Evolutionary conservation across 2,797 vertebrate species (phyloP).

Genomic region (Myotis findleyi): DNA sequence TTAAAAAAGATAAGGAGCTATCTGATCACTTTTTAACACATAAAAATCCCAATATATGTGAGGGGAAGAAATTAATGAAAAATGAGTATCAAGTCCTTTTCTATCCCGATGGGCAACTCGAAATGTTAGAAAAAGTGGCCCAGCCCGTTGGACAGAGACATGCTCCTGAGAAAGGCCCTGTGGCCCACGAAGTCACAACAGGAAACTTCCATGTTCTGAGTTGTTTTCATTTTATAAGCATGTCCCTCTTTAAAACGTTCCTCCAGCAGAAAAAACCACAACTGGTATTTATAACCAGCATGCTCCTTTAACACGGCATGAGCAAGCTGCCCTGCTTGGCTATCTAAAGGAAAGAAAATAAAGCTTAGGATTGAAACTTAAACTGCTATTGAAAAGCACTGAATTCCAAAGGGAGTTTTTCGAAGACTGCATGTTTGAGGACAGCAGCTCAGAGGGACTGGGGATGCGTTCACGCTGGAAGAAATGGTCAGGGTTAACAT

Average conservation of each 20-base stretch:
- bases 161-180: neutral
- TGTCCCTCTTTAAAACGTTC: neutral
- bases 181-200: neutral
- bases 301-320: neutral
- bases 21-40: neutral
- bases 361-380: neutral
- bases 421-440: conserved; percentile 82
- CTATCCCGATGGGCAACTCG: neutral
- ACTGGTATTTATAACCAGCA: neutral
- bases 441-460: conserved; percentile 80
- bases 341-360: conserved; percentile 26
- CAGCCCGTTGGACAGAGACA: fast-evolving
- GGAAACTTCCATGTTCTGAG: neutral
- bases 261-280: neutral
- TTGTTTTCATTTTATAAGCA: neutral
- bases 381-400: conserved; percentile 86
- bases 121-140: neutral
- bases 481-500: neutral
- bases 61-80: neutral
- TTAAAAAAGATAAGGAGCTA: too few species aligned
- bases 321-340: neutral
- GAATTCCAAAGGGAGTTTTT: conserved; percentile 83
- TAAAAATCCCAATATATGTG: neutral
- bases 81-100: neutral
- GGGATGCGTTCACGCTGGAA: conserved; percentile 77